Conservation (phyloP, 2,797 vertebrate genomes). For the Spheniscus humboldti region DNA sequence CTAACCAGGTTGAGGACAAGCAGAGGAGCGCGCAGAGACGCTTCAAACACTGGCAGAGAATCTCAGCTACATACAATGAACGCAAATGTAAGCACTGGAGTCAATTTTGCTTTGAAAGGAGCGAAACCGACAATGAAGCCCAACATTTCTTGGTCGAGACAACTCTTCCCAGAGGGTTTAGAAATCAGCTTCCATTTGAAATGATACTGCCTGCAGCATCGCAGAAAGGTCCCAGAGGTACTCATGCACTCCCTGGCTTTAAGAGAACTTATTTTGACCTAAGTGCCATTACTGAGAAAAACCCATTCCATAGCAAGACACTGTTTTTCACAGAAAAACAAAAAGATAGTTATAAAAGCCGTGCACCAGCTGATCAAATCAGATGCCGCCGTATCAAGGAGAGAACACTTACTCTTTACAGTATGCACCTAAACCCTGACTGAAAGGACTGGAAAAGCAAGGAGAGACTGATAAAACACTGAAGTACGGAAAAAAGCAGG, state of each 20-base stretch:
- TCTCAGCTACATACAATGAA: background rate
- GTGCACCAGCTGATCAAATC: background rate
- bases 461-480: background rate
- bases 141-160: background rate
- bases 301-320: background rate
- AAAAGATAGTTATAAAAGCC: background rate
- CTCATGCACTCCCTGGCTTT: background rate
- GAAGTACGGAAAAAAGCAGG: fast-evolving
- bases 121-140: background rate
- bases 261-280: background rate
- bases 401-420: background rate
- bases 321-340: background rate
- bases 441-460: background rate
- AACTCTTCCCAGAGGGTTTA: background rate
- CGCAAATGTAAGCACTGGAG: background rate
- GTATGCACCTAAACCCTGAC: background rate
- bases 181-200: background rate
- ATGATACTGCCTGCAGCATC: background rate
- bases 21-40: background rate
- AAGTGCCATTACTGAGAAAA: background rate
- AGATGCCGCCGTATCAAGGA: background rate
- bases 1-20: background rate
- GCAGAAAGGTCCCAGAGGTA: background rate
- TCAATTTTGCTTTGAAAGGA: background rate
- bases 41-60: background rate